Conservation (phyloP, 2,113 vertebrate genomes). For the Blennius ocellaris region DNA sequence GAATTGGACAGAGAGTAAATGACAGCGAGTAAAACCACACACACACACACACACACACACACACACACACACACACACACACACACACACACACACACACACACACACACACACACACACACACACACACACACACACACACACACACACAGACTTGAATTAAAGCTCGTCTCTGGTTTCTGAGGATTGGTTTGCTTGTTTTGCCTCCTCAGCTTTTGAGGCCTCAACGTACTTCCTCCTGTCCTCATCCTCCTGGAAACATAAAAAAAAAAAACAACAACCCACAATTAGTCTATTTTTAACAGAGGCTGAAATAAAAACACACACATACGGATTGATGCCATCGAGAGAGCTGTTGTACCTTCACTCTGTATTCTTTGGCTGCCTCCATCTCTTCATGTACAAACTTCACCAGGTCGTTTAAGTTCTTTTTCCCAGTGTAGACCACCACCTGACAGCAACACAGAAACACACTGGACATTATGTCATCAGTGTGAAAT, state of each 20-base stretch:
- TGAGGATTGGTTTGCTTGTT: slow-evolving; percentile 55
- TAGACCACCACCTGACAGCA: slow-evolving; percentile 76
- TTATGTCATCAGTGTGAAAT: not conserved
- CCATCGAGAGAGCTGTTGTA: slow-evolving; percentile 31
- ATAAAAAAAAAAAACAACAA: too few species aligned
- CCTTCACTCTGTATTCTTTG: slow-evolving; percentile 77
- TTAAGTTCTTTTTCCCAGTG: slow-evolving; percentile 69
- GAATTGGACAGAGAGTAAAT: not conserved
- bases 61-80: slow-evolving; percentile 17
- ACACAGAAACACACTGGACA: not conserved
- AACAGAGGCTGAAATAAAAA: slow-evolving; percentile 15
- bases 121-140: slow-evolving; percentile 3
- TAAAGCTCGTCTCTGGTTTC: slow-evolving; percentile 74
- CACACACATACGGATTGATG: not conserved
- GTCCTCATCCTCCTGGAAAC: slow-evolving; percentile 78
- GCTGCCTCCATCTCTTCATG: slow-evolving; percentile 78
- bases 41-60: not conserved
- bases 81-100: slow-evolving; percentile 6
- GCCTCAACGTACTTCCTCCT: slow-evolving; percentile 78
- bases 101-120: not conserved
- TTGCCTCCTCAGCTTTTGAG: slow-evolving; percentile 69
- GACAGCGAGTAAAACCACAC: slow-evolving; percentile 18
- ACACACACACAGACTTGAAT: not conserved
- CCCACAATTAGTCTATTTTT: slow-evolving; percentile 39
- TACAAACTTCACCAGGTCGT: slow-evolving; percentile 76